Evolutionary conservation across 2,113 vertebrate genomes (phyloP).

Genomic region (Cryptotis parvus): DNA sequence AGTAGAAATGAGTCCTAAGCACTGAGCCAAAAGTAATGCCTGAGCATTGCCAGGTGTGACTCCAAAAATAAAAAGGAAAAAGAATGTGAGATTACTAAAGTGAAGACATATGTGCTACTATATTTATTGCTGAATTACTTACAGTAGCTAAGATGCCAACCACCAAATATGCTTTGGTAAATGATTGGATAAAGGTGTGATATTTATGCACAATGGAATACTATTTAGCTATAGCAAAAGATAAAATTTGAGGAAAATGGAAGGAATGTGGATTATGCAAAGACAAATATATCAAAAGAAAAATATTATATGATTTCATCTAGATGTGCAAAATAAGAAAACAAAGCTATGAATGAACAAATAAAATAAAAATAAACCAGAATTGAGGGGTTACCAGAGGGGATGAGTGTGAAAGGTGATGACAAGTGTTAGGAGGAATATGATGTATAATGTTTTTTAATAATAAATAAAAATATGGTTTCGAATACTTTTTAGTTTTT

Average conservation of each 20-base stretch:
- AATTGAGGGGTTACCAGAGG: neutral
- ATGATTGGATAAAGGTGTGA: too few relatives aligned
- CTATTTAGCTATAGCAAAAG: too few relatives aligned
- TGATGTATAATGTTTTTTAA: neutral
- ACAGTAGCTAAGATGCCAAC: neutral
- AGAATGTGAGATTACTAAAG: neutral
- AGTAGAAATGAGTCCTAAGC: too few relatives aligned
- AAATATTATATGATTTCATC: neutral
- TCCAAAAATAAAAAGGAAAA: too few relatives aligned
- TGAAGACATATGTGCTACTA: neutral
- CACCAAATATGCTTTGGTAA: too few relatives aligned
- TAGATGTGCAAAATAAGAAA: neutral
- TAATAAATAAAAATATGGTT: neutral
- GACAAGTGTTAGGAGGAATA: neutral
- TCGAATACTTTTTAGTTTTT: conserved; percentile 7
- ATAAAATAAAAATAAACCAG: neutral
- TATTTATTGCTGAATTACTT: neutral
- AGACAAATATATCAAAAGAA: neutral
- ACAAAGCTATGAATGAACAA: neutral
- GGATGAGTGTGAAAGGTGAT: too few relatives aligned
- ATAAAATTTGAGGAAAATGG: neutral
- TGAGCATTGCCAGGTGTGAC: too few relatives aligned
- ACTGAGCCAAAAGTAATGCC: too few relatives aligned
- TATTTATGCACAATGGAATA: too few relatives aligned
- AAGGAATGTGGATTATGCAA: neutral